A percentile compares a stretch with the other conserved stretches of the same genome.
Conservation (phyloP, 1,140 invertebrate genomes). For the Holcopasites calliopsidis region DNA sequence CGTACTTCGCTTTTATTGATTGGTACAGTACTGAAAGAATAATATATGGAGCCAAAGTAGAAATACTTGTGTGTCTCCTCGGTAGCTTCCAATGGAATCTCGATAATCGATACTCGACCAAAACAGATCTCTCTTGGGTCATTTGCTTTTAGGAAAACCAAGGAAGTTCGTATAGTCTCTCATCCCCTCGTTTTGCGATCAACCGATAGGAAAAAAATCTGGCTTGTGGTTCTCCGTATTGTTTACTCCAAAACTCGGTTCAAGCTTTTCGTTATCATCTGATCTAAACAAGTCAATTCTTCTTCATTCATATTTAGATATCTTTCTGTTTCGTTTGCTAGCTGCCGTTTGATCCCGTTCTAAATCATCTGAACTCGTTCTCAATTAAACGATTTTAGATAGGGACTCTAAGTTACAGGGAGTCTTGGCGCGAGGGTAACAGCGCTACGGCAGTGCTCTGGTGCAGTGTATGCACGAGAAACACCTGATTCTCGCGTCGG, state of each 20-base stretch:
- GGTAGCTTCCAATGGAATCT: slow-evolving; percentile 20
- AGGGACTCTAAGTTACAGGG: slow-evolving; percentile 4
- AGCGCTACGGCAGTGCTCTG: background rate
- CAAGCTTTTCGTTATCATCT: slow-evolving; percentile 1
- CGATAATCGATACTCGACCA: slow-evolving; percentile 39
- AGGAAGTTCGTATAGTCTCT: slow-evolving; percentile 8
- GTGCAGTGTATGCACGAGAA: slow-evolving; percentile 34
- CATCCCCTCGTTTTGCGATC: slow-evolving; percentile 12
- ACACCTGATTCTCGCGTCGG: slow-evolving; percentile 52
- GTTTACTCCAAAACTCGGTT: background rate
- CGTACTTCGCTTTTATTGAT: slow-evolving; percentile 51
- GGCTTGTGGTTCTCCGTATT: slow-evolving; percentile 14
- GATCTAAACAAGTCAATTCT: background rate
- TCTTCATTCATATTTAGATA: background rate
- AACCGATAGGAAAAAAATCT: slow-evolving; percentile 30
- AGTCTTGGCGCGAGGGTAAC: slow-evolving; percentile 41
- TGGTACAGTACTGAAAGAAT: slow-evolving; percentile 51
- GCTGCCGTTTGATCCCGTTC: background rate
- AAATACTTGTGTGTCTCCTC: slow-evolving; percentile 28
- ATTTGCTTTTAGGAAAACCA: slow-evolving; percentile 35
- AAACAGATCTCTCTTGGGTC: slow-evolving; percentile 22
- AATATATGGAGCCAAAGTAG: slow-evolving; percentile 41
- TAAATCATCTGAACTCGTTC: slow-evolving; percentile 17
- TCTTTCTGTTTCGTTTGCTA: background rate
- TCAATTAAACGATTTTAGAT: no score